Evolutionary conservation across 2,888 invertebrate species (phyloP).

Genomic region (Protonemura montana): DNA sequence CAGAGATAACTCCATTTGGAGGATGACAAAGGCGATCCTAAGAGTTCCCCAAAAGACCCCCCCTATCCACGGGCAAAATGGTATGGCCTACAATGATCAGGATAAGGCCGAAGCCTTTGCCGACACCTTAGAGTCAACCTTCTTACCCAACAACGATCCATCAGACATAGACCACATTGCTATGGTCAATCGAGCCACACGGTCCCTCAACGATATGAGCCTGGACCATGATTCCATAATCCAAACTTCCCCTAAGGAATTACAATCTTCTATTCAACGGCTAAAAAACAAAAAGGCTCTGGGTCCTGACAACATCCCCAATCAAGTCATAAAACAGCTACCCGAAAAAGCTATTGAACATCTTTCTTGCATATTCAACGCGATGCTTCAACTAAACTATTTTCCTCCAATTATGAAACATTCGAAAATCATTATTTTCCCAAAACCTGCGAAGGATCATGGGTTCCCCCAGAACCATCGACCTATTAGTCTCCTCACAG

Average conservation of each 20-base stretch:
- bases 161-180: background rate
- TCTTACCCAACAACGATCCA: background rate
- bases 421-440: conserved; percentile 51
- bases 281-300: background rate
- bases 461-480: conserved; percentile 40
- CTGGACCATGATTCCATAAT: too few relatives aligned
- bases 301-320: background rate
- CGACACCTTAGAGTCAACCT: background rate
- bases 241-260: too few relatives aligned
- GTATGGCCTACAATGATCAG: background rate
- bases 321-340: background rate
- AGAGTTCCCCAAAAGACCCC: background rate
- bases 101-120: background rate
- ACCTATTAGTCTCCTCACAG: conserved; percentile 52
- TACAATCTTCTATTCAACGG: too few relatives aligned
- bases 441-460: conserved; percentile 24
- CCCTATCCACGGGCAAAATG: background rate
- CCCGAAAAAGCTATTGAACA: background rate
- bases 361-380: background rate
- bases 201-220: too few relatives aligned
- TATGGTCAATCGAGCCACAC: background rate
- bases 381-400: too few relatives aligned
- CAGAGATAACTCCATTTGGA: background rate
- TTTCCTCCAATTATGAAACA: conserved; percentile 49
- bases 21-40: background rate